phyloP scores from a whole-genome alignment of 2,888 invertebrate genomes.

The Proisotoma minuta region DNA sequence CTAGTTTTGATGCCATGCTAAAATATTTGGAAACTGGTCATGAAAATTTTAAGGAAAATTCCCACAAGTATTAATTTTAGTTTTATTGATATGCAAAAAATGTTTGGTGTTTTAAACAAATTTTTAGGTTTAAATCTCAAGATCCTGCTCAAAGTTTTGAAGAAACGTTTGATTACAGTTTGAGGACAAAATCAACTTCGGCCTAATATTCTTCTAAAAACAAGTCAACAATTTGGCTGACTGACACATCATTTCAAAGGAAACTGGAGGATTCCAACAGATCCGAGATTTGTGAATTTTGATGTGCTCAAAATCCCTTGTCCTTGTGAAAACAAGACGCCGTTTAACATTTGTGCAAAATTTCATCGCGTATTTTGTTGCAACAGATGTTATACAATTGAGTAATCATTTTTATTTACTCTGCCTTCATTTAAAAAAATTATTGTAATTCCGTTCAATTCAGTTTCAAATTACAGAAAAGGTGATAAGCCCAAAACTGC shows the following conservation, averaged over 20 bases:
- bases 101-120: no score
- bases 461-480: no score
- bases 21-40: no score
- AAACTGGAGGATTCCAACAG: neutral
- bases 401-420: neutral
- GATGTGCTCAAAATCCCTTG: neutral
- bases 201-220: neutral
- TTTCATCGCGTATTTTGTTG: neutral
- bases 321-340: neutral
- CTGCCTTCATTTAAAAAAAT: no score
- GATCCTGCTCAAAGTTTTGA: neutral
- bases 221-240: neutral
- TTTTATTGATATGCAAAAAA: no score
- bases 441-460: no score
- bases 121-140: no score
- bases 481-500: no score
- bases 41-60: no score
- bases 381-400: neutral
- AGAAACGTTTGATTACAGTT: neutral
- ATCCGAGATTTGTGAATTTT: neutral
- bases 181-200: neutral
- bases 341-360: neutral
- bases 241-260: neutral
- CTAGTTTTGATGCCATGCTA: no score
- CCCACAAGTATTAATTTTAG: no score